Percentiles rank a stretch among this genome's conserved stretches.
Evolutionary conservation across 2,888 invertebrate genomes (phyloP).

Genomic region (Nymphalis urticae): DNA sequence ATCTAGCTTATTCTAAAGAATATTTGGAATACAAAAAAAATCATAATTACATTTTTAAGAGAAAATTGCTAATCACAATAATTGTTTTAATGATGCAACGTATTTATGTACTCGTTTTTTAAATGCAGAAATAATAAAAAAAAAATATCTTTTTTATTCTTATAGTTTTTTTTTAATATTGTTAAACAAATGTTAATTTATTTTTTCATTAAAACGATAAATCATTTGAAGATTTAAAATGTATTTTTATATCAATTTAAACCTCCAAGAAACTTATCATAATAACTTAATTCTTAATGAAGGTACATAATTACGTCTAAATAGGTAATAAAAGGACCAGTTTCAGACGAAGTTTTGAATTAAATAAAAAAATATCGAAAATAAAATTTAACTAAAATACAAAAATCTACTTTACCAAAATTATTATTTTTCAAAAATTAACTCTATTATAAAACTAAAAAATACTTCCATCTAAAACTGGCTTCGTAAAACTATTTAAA

Average conservation of each 20-base stretch:
- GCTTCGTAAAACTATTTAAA: slow-evolving; percentile 22
- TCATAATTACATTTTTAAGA: slow-evolving; percentile 25
- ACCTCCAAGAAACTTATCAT: slow-evolving; percentile 74
- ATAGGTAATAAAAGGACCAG: slow-evolving; percentile 30
- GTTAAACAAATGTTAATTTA: slow-evolving; percentile 7
- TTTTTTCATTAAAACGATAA: slow-evolving; percentile 53
- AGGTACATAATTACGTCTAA: slow-evolving; percentile 32
- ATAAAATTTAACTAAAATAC: background rate
- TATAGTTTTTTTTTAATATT: slow-evolving; percentile 12
- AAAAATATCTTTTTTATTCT: background rate
- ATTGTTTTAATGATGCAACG: background rate
- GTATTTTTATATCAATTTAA: slow-evolving; percentile 39
- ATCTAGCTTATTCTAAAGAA: slow-evolving; percentile 56
- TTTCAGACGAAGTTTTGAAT: slow-evolving; percentile 19
- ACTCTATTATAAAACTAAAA: background rate
- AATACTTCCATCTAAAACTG: background rate
- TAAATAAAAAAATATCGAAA: background rate
- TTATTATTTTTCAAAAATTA: background rate
- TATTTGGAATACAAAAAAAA: slow-evolving; percentile 56
- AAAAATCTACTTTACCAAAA: too few relatives aligned
- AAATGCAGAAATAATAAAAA: background rate
- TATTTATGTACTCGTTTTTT: slow-evolving; percentile 3
- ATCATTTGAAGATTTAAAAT: slow-evolving; percentile 63
- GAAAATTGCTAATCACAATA: slow-evolving; percentile 7
- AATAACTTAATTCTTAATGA: slow-evolving; percentile 33